A percentile compares a stretch with the other conserved stretches of the same genome.
Conservation (phyloP, 1,140 invertebrate genomes). For the Frieseomelitta varia region DNA sequence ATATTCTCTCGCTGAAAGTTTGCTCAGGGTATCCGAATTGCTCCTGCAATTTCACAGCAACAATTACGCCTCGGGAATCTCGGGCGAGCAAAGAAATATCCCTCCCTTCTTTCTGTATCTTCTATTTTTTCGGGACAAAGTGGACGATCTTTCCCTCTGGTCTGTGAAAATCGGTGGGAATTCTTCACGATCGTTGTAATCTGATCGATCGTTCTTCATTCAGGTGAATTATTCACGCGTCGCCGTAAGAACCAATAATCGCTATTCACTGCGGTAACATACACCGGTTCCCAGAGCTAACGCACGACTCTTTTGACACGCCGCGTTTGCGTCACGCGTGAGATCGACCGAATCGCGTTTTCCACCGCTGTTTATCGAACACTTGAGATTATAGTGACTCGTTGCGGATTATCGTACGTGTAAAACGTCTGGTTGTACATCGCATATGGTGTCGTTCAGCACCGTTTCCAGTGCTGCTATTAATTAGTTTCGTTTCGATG, state of each 20-base stretch:
- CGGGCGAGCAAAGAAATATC: neutral
- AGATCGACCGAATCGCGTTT: conserved; percentile 16
- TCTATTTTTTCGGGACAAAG: too few species aligned
- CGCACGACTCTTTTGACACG: neutral
- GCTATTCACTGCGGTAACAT: neutral
- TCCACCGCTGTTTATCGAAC: conserved; percentile 66
- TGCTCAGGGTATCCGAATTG: neutral
- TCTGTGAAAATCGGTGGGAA: neutral
- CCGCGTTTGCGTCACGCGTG: conserved; percentile 27
- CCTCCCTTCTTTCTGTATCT: neutral
- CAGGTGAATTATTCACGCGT: neutral
- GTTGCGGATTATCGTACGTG: conserved; percentile 66
- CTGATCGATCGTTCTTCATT: conserved; percentile 8
- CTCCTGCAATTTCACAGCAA: neutral
- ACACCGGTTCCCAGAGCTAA: neutral
- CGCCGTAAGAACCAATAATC: neutral
- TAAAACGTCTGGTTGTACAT: conserved; percentile 20
- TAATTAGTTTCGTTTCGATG: conserved; percentile 7
- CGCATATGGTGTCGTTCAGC: conserved; percentile 41
- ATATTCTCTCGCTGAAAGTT: conserved; percentile 2
- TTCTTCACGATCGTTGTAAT: conserved; percentile 23
- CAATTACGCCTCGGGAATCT: neutral
- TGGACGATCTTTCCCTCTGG: too few species aligned
- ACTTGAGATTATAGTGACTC: conserved; percentile 73
- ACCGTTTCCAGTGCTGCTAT: conserved; percentile 10